phyloP scores from a whole-genome alignment of 2,797 vertebrate species.

The Microctenopoma lineatum region DNA sequence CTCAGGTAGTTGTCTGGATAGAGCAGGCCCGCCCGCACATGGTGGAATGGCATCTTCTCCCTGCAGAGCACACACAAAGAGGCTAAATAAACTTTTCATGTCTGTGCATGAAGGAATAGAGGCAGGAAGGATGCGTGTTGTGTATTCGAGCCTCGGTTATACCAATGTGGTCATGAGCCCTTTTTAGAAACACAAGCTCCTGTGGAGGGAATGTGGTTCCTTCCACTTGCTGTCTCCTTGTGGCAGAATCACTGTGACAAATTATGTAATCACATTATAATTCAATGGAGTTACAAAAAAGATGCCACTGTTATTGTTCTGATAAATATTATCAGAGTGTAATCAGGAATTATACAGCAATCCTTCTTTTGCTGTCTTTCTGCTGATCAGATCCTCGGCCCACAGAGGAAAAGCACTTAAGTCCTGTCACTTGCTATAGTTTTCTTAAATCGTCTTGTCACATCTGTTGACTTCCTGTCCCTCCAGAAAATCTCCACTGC shows the following conservation, averaged over 20 bases:
- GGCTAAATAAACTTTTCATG: constrained; percentile 32
- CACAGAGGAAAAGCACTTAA: constrained; percentile 35
- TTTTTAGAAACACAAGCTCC: constrained; percentile 65
- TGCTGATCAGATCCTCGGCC: constrained; percentile 26
- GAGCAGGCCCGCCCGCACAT: constrained; percentile 93
- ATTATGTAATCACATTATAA: constrained; percentile 75
- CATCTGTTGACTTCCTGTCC: constrained; percentile 45
- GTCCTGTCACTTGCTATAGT: constrained; percentile 45
- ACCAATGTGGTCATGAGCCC: constrained; percentile 20
- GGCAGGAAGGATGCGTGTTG: constrained; percentile 22
- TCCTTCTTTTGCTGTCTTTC: constrained; percentile 29
- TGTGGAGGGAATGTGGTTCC: constrained; percentile 51
- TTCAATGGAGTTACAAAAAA: constrained; percentile 61
- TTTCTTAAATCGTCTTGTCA: constrained; percentile 40
- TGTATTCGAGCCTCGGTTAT: constrained; percentile 17
- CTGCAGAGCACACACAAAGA: constrained; percentile 69
- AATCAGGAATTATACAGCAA: constrained; percentile 33
- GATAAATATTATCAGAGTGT: constrained; percentile 47
- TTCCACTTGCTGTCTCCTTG: constrained; percentile 54
- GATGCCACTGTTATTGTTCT: constrained; percentile 54
- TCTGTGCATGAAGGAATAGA: constrained; percentile 3
- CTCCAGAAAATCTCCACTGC: constrained; percentile 27
- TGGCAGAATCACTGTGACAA: constrained; percentile 60
- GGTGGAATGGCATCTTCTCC: constrained; percentile 98
- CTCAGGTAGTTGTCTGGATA: constrained; percentile 97